These are phyloP conservation scores for Bucco capensis DNA, from an alignment of 2,113 vertebrate genomes.

Conservation along the genomic window DNA sequence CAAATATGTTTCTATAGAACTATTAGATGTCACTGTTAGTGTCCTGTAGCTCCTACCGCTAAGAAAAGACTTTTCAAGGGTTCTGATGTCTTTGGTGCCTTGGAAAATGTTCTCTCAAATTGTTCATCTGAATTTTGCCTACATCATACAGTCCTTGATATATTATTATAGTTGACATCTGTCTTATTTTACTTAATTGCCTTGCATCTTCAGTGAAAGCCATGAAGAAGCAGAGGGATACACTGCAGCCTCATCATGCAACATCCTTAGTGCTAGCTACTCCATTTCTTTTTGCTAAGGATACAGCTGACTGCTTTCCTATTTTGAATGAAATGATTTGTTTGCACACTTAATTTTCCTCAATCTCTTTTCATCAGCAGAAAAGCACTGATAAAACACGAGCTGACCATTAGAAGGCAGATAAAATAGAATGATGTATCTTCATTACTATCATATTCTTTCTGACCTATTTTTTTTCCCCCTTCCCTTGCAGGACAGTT, in stretches of 20 bases:
- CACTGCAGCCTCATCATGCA: background rate
- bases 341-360: background rate
- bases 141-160: background rate
- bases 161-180: background rate
- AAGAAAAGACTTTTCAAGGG: background rate
- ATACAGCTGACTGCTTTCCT: background rate
- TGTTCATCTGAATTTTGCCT: background rate
- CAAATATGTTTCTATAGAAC: background rate
- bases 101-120: background rate
- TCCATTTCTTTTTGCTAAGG: background rate
- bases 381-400: background rate
- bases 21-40: background rate
- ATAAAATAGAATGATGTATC: background rate
- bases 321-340: conserved; percentile 9
- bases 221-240: background rate
- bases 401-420: background rate
- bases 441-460: background rate
- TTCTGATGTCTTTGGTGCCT: background rate
- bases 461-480: conserved; percentile 12
- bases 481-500: conserved; percentile 86
- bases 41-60: background rate
- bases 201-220: background rate
- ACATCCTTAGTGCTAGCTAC: background rate
- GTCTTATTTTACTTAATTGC: background rate
- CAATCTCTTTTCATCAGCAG: background rate